Percentiles rank a stretch among this genome's conserved stretches.
Conservation (phyloP, 2,113 vertebrate genomes). For the Microcebus tavaratra region DNA sequence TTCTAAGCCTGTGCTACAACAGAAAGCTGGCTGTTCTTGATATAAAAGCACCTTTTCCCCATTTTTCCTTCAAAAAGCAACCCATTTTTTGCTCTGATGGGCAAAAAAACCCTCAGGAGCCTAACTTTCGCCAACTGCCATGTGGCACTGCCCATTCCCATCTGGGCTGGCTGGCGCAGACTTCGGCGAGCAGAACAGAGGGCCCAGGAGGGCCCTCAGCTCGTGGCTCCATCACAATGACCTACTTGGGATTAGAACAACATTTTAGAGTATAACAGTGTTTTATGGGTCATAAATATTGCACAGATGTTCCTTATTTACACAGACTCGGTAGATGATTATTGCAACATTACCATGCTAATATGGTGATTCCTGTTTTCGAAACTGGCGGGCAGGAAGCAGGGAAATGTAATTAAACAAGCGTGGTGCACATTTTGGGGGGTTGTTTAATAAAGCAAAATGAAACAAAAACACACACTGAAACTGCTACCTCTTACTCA, state of each 20-base stretch:
- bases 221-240: background rate
- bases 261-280: background rate
- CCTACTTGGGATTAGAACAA: slow-evolving; percentile 43
- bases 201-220: background rate
- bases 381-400: slow-evolving; percentile 61
- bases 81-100: slow-evolving; percentile 47
- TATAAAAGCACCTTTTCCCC: background rate
- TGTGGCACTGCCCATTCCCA: slow-evolving; percentile 11
- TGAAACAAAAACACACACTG: background rate
- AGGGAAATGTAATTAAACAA: slow-evolving; percentile 71
- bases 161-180: slow-evolving; percentile 62
- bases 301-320: slow-evolving; percentile 63
- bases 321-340: slow-evolving; percentile 43
- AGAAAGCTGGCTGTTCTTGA: slow-evolving; percentile 4
- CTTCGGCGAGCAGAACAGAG: background rate
- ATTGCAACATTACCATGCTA: slow-evolving; percentile 60
- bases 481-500: background rate
- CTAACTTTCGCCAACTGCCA: slow-evolving; percentile 45
- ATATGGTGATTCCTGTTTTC: slow-evolving; percentile 56
- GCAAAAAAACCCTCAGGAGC: background rate
- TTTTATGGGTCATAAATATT: slow-evolving; percentile 68
- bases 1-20: background rate
- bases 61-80: slow-evolving; percentile 18
- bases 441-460: background rate
- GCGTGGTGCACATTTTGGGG: background rate